Conservation (phyloP, 2,888 invertebrate genomes). For the Dryobotodes eremita region DNA sequence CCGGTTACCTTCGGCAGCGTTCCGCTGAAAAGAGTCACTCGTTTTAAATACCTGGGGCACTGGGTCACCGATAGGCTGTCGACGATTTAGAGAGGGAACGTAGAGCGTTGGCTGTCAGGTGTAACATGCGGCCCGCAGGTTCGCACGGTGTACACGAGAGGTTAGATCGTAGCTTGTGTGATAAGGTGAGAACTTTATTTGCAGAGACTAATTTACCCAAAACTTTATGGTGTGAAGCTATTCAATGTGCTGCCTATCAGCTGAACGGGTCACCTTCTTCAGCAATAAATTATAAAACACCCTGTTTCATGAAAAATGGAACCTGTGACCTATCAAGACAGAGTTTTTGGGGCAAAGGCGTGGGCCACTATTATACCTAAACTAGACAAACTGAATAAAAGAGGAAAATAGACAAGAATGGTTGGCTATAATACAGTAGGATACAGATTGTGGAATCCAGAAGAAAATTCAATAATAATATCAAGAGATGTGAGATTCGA, state of each 20-base stretch:
- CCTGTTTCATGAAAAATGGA: slow-evolving; percentile 3
- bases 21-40: too few relatives aligned
- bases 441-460: slow-evolving; percentile 3
- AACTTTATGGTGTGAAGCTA: slow-evolving; percentile 6
- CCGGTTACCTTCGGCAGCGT: too few relatives aligned
- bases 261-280: slow-evolving; percentile 6
- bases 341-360: slow-evolving; percentile 2
- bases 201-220: background rate
- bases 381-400: background rate
- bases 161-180: background rate
- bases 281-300: slow-evolving; percentile 7
- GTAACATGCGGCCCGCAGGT: too few relatives aligned
- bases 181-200: background rate
- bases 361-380: slow-evolving; percentile 5
- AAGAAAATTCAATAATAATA: slow-evolving; percentile 3
- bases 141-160: too few relatives aligned
- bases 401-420: slow-evolving; percentile 7
- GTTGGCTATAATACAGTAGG: slow-evolving; percentile 3
- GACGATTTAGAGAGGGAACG: too few relatives aligned
- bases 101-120: too few relatives aligned
- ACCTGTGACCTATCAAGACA: slow-evolving; percentile 3
- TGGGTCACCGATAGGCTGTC: too few relatives aligned
- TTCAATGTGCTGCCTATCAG: slow-evolving; percentile 4
- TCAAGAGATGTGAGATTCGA: slow-evolving; percentile 1
- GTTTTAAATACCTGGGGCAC: too few relatives aligned